Conservation (phyloP, 2,113 vertebrate species). For the Psettodes erumei region DNA sequence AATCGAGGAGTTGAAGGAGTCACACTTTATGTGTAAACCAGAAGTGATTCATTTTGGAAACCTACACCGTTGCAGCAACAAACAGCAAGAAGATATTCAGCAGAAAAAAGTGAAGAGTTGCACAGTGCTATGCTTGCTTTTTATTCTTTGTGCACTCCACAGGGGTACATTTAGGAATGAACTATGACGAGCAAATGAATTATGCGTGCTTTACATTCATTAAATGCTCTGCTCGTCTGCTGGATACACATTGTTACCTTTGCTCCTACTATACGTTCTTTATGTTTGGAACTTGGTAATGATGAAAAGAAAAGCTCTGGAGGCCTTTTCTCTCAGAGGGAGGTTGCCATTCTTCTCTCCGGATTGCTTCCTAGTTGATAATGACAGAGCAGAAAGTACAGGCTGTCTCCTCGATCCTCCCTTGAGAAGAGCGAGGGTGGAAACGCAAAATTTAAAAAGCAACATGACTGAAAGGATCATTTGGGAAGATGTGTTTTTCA, state of each 20-base stretch:
- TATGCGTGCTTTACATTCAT: conserved; percentile 33
- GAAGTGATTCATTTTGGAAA: background rate
- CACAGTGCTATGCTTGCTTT: background rate
- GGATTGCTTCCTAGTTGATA: conserved; percentile 47
- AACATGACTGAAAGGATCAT: conserved; percentile 50
- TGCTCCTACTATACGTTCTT: conserved; percentile 21
- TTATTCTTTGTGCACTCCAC: background rate
- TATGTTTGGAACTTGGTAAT: conserved; percentile 25
- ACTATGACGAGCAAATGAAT: conserved; percentile 8
- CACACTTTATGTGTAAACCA: background rate
- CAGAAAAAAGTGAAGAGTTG: background rate
- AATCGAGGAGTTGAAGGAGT: background rate
- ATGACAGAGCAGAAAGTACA: conserved; percentile 55
- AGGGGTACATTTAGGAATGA: background rate
- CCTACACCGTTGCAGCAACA: background rate
- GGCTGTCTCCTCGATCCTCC: conserved; percentile 40
- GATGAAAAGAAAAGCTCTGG: conserved; percentile 22
- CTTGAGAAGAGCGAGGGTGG: background rate
- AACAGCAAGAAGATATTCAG: background rate
- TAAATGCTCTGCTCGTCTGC: conserved; percentile 12
- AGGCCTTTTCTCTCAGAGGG: conserved; percentile 36
- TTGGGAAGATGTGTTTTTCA: conserved; percentile 31
- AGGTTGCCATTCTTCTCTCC: conserved; percentile 34
- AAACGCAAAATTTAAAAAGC: conserved; percentile 35
- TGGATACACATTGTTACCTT: conserved; percentile 26